Evolutionary conservation across 2,888 invertebrate species (phyloP), one percentile per base, ranked within the genome.

Genomic region (Ormyrus labotus): DNA sequence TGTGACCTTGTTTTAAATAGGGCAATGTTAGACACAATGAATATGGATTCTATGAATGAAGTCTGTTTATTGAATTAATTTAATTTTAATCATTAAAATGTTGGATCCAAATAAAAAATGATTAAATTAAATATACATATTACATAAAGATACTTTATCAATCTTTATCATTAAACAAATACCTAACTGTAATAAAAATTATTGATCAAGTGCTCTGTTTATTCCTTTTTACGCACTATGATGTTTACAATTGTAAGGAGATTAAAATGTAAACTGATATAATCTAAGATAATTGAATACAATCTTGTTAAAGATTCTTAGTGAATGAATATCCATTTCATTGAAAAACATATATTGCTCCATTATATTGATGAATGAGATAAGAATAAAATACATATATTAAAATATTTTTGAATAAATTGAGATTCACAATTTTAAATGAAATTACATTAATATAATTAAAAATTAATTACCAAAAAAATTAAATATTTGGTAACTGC

Each of bases 121-220:
- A 72, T 72, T 55, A 61, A 55, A 75, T 70, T 13, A 60, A 45
- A 34, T 55, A 71, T 50, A 51, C 34, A 60, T 64, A 65, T 13
- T 50, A 6, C 11, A 10, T 72, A 47, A 53, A 69, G 6, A 47
- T 63, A 72, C 50, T 61, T 80, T 80, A 80, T 80, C 72, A 81
- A 70, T 65, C 78, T 81, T 82, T 79, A 81, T 82, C 80, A 83
- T 57, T 67, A 81, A 82, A 70, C 53, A 80, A 80, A 71, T 61
- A 81, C 61, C 60, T 53, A 60, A 75, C 74, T 60, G 58, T 72
- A 68, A 64, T 79, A 47, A 67, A 75, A 63, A n/a, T 6, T 69
- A 19, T 57, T 77, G 68, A 81, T 77, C 69, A 69, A 69, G 19
- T 73, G 9, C 45, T 9, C 9, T 68, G 13, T 68, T 73, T 69